phyloP scores from a whole-genome alignment of 64 coral and sea anemone species.

The Pachyseris speciosa region DNA sequence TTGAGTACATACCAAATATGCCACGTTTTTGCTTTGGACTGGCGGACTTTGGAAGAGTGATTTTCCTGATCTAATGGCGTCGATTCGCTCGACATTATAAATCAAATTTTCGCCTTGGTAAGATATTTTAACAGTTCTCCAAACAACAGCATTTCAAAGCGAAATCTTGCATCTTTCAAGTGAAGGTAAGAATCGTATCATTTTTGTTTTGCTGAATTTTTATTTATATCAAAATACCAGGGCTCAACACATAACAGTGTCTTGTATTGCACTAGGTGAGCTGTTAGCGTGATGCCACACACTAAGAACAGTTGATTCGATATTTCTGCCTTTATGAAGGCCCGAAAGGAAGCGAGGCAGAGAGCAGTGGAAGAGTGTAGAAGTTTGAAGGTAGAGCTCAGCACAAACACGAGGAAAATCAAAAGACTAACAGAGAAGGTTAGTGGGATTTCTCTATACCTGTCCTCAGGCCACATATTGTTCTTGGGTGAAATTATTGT shows the following conservation, averaged over 20 bases:
- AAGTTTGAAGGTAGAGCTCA: slow-evolving; percentile 54
- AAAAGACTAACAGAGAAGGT: slow-evolving; percentile 67
- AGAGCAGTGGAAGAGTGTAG: slow-evolving; percentile 61
- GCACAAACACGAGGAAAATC: slow-evolving; percentile 62
- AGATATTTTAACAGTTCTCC: slow-evolving; percentile 53
- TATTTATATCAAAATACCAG: slow-evolving; percentile 44
- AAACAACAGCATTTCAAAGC: slow-evolving; percentile 48
- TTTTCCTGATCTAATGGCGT: slow-evolving; percentile 53
- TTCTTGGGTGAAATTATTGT: too few relatives aligned
- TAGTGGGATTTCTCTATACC: slow-evolving; percentile 38
- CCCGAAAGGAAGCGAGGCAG: slow-evolving; percentile 64
- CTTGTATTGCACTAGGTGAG: slow-evolving; percentile 60
- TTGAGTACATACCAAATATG: slow-evolving; percentile 62
- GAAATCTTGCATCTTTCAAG: slow-evolving; percentile 53
- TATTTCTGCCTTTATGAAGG: slow-evolving; percentile 52
- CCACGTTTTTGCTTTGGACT: slow-evolving; percentile 43
- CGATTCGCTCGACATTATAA: slow-evolving; percentile 11
- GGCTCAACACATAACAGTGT: slow-evolving; percentile 57
- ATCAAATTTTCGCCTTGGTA: slow-evolving; percentile 36
- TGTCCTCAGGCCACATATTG: too few relatives aligned
- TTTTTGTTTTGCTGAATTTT: slow-evolving; percentile 70
- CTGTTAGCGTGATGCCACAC: slow-evolving; percentile 49
- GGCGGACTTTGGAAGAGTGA: slow-evolving; percentile 16
- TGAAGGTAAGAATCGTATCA: slow-evolving; percentile 49
- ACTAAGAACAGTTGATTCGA: slow-evolving; percentile 66